phyloP scores from a whole-genome alignment of 2,888 invertebrate species.

The Cryptops parisi region DNA sequence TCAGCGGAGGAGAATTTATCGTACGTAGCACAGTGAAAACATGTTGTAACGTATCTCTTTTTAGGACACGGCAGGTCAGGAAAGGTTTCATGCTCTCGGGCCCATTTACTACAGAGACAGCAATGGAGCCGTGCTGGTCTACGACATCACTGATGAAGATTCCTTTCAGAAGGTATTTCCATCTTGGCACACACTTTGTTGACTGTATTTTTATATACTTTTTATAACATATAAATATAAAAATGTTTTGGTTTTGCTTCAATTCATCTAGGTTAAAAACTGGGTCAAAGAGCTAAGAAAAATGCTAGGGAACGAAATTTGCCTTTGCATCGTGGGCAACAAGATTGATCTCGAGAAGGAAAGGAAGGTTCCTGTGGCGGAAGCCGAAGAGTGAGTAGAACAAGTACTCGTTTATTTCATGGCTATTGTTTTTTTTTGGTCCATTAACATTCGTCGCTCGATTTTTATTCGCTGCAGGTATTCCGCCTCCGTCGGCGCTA shows the following conservation, averaged over 20 bases:
- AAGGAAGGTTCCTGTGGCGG: conserved; percentile 64
- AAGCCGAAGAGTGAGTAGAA: conserved; percentile 67
- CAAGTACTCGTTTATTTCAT: background rate
- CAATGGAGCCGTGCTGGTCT: conserved; percentile 92
- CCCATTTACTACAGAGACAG: conserved; percentile 97
- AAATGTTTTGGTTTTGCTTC: background rate
- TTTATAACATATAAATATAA: background rate
- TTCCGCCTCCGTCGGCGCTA: conserved; percentile 76
- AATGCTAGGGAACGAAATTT: conserved; percentile 86
- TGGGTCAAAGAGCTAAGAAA: conserved; percentile 97
- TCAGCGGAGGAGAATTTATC: background rate
- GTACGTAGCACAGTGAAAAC: background rate
- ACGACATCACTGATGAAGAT: conserved; percentile 94
- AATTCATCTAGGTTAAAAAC: conserved; percentile 60
- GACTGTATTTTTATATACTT: background rate
- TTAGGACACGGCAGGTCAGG: conserved; percentile 91
- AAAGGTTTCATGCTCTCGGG: conserved; percentile 89
- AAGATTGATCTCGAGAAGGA: conserved; percentile 91
- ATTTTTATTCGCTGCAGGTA: conserved; percentile 50
- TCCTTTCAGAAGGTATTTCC: conserved; percentile 76
- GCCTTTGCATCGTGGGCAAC: conserved; percentile 87
- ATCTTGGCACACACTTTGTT: background rate
- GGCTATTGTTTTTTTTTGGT: background rate
- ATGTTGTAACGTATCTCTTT: conserved; percentile 13
- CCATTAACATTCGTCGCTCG: conserved; percentile 24